Percentiles rank a stretch among this genome's conserved stretches.
Conservation (phyloP, 2,888 invertebrate genomes). For the Dryococelus australis region DNA sequence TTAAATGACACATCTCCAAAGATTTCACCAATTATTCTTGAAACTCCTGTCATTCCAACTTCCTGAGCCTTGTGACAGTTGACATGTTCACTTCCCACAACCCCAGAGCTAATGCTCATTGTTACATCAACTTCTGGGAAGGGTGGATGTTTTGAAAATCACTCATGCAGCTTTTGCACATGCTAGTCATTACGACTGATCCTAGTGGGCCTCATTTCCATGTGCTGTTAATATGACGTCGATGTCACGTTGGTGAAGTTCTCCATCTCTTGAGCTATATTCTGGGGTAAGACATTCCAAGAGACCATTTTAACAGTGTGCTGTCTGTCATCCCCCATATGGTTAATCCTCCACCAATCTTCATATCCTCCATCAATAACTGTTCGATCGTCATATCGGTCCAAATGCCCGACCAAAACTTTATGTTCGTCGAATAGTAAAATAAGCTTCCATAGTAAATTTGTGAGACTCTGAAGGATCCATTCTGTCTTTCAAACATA, state of each 20-base stretch:
- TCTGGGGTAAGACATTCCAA: not conserved
- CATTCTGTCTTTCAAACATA: slow-evolving; percentile 37
- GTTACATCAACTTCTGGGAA: not conserved
- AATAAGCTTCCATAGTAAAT: slow-evolving; percentile 24
- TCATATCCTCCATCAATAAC: slow-evolving; percentile 35
- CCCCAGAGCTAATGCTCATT: not conserved
- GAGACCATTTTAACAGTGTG: slow-evolving; percentile 2
- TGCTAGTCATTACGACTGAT: not conserved
- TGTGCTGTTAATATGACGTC: slow-evolving; percentile 25
- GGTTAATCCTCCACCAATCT: slow-evolving; percentile 24
- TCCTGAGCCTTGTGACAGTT: not conserved
- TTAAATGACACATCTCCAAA: not conserved
- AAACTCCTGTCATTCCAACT: not conserved
- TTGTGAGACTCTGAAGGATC: not conserved
- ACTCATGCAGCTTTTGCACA: not conserved
- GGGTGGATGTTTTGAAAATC: not conserved
- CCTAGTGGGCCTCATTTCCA: slow-evolving; percentile 24
- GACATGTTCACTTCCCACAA: not conserved
- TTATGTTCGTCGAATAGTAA: slow-evolving; percentile 24
- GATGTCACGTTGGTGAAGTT: not conserved
- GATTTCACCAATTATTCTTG: not conserved
- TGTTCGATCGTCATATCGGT: slow-evolving; percentile 34
- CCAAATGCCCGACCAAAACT: slow-evolving; percentile 34
- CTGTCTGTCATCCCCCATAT: not conserved
- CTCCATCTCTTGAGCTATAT: slow-evolving; percentile 18